A percentile compares a stretch with the other conserved stretches of the same genome.
Conservation (phyloP, 2,113 vertebrate genomes). For the Semnornis frantzii region DNA sequence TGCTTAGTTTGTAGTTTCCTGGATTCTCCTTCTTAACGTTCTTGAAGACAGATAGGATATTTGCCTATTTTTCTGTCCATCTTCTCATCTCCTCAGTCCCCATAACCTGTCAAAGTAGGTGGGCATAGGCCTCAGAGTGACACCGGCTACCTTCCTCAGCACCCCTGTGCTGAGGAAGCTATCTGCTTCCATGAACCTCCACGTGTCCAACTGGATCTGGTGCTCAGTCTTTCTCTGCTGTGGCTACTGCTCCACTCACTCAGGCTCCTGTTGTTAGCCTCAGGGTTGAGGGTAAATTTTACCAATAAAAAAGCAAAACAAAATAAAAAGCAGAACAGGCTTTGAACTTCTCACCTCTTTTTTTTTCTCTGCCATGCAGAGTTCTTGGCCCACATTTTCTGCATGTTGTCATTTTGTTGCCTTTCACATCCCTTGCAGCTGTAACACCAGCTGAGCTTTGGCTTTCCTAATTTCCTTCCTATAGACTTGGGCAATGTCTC, state of each 20-base stretch:
- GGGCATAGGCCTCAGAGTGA: background rate
- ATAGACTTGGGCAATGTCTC: background rate
- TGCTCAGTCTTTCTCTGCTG: background rate
- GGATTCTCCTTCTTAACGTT: background rate
- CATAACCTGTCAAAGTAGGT: rapidly evolving
- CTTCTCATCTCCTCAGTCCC: background rate
- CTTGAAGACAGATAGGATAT: background rate
- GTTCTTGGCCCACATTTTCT: background rate
- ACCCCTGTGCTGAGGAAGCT: background rate
- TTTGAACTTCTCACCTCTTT: background rate
- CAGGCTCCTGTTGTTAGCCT: background rate
- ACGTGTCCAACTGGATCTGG: background rate
- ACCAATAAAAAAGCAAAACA: background rate
- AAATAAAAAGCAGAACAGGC: background rate
- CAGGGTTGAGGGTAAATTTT: background rate
- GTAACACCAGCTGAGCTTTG: background rate
- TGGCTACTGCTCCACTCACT: background rate
- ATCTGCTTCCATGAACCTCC: background rate
- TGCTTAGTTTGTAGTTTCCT: background rate
- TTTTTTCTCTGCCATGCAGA: background rate
- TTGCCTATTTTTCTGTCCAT: background rate
- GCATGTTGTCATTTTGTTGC: background rate
- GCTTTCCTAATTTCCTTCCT: background rate
- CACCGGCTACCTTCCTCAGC: background rate
- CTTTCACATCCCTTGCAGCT: background rate